Evolutionary conservation across 2,888 invertebrate genomes (phyloP).

Genomic region (Microplitis deprimator): DNA sequence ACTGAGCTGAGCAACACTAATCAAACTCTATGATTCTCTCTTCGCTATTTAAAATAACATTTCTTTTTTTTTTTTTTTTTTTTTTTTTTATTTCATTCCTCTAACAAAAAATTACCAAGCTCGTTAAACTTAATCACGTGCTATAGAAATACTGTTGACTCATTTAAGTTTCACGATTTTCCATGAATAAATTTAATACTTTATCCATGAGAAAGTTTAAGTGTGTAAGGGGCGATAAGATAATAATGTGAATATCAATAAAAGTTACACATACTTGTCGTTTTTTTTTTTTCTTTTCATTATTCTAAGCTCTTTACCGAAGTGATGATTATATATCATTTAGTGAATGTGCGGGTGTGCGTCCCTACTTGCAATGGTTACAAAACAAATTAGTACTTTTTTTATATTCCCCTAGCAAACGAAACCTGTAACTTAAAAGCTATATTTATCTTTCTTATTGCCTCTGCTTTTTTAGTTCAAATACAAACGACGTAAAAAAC

Average conservation of each 20-base stretch:
- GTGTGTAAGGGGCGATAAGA: constrained; percentile 15
- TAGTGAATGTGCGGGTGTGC: neutral
- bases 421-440: neutral
- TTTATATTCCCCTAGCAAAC: constrained; percentile 11
- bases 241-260: constrained; percentile 24
- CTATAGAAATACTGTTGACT: constrained; percentile 6
- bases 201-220: neutral
- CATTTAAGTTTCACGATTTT: constrained; percentile 4
- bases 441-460: constrained; percentile 21
- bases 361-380: constrained; percentile 1
- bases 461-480: neutral
- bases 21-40: neutral
- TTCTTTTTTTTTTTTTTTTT: neutral
- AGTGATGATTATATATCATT: constrained; percentile 6
- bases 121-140: constrained; percentile 8
- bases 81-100: neutral
- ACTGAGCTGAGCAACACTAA: neutral
- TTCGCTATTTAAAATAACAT: neutral
- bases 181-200: constrained; percentile 6
- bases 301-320: constrained; percentile 8
- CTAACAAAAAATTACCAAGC: neutral
- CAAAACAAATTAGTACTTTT: constrained; percentile 28
- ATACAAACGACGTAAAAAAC: neutral
- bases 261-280: neutral
- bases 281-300: neutral